These are phyloP conservation scores for Psettodes erumei DNA, from an alignment of 2,113 vertebrate species.

Conservation along the genomic window DNA sequence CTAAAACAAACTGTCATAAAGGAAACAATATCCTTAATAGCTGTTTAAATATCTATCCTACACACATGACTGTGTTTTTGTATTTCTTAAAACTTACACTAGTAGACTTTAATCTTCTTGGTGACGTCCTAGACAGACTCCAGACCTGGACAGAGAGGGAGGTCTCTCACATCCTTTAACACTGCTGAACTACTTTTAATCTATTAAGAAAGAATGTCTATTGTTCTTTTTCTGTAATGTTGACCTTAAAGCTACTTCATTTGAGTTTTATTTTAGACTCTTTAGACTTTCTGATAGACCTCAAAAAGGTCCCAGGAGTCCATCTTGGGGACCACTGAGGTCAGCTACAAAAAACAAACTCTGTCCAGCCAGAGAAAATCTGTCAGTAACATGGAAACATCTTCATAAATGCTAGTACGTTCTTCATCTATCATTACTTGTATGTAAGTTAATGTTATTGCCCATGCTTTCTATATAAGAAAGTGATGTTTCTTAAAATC, in stretches of 20 bases:
- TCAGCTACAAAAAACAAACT: not conserved
- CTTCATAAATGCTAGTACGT: not conserved
- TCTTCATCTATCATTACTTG: not conserved
- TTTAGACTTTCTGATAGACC: not conserved
- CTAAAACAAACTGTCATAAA: not conserved
- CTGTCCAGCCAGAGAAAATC: not conserved
- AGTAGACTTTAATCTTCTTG: not conserved
- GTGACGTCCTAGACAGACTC: constrained; percentile 4
- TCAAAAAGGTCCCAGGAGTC: constrained; percentile 1
- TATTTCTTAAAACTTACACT: not conserved
- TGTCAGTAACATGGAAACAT: not conserved
- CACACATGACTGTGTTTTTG: not conserved
- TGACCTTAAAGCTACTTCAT: not conserved
- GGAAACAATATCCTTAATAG: too few species aligned
- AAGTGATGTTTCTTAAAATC: not conserved
- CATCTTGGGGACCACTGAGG: not conserved
- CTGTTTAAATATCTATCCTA: not conserved
- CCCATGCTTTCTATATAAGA: not conserved
- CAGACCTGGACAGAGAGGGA: not conserved
- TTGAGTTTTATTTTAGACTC: not conserved
- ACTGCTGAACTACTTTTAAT: not conserved
- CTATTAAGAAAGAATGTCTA: not conserved
- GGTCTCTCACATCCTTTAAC: not conserved
- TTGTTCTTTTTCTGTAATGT: not conserved
- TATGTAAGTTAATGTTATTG: not conserved